Base-by-base conservation (phyloP, 2,888 invertebrate species). In the Cephus pygmeus region DNA sequence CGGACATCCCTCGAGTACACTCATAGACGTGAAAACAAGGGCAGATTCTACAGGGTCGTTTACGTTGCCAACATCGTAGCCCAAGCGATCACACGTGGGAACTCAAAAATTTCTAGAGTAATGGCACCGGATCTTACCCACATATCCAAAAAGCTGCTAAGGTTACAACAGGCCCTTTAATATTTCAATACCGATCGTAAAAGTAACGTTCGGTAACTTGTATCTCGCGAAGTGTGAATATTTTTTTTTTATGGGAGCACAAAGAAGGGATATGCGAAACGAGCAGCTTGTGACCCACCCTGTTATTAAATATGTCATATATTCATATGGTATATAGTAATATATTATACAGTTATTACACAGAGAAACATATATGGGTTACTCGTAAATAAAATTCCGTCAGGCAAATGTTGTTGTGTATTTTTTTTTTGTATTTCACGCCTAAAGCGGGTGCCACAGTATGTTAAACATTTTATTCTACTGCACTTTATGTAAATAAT, bases 401-500 rank as follows among this genome's bases (percentile, higher is more conserved):
- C 9, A 56, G 9, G 9, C 56, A 56, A 9, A 56, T 23, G 23
- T 23, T 56, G 23, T 6, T 40, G 56, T 23, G 15, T 23, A 56
- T 23, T 23, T 56, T 23, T 23, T 56, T 56, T 9, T 56, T 23
- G 56, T 56, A 23, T 23, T 23, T 56, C 9, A 1, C 23, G 56
- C 56, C 23, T 23, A 56, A 56, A 56, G 56, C 23, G 56, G 56
- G 9, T 23, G 56, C 23, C 56, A 23, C 56, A 23, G 56, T 56
- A 9, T 56, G 56, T 56, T 56, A 56, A 9, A 23, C 23, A 56
- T 56, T 56, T 56, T 56, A 56, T 56, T 34, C 23, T 78, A 78
- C 76, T 36, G 73, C 74, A 73, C 79, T 79, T 74, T 76, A 77
- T 74, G 79, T 83, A 81, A 85, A 79, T 83, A 85, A 83, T 83